Conservation (phyloP, 1,140 invertebrate species). For the Hormaphis cornu region DNA sequence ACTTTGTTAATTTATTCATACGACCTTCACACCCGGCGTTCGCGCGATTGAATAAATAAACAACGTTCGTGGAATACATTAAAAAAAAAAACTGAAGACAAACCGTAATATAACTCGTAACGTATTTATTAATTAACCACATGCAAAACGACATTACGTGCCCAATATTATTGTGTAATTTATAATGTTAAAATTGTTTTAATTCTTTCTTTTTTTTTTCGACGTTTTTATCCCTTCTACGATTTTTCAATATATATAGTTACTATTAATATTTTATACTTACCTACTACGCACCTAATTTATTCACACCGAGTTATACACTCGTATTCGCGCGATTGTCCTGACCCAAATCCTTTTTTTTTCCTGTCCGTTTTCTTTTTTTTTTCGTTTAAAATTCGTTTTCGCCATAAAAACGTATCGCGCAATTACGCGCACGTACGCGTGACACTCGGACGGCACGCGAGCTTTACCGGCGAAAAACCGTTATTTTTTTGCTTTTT, state of each 20-base stretch:
- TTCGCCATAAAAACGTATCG: background rate
- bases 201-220: too few species aligned
- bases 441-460: background rate
- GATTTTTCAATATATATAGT: too few species aligned
- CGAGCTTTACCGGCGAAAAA: background rate
- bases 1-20: conserved; percentile 19
- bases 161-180: background rate
- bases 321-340: too few species aligned
- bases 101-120: too few species aligned
- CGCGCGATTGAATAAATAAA: conserved; percentile 17
- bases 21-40: conserved; percentile 18
- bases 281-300: too few species aligned
- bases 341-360: too few species aligned
- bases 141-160: background rate
- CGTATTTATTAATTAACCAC: too few species aligned
- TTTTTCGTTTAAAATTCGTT: background rate
- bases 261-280: too few species aligned
- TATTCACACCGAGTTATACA: too few species aligned
- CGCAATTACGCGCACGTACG: background rate
- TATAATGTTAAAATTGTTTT: too few species aligned
- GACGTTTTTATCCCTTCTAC: too few species aligned
- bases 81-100: background rate
- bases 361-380: background rate
- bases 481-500: background rate
- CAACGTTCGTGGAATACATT: conserved; percentile 14